phyloP scores from a whole-genome alignment of 2,113 vertebrate species.

The Lichenostomus cassidix region DNA sequence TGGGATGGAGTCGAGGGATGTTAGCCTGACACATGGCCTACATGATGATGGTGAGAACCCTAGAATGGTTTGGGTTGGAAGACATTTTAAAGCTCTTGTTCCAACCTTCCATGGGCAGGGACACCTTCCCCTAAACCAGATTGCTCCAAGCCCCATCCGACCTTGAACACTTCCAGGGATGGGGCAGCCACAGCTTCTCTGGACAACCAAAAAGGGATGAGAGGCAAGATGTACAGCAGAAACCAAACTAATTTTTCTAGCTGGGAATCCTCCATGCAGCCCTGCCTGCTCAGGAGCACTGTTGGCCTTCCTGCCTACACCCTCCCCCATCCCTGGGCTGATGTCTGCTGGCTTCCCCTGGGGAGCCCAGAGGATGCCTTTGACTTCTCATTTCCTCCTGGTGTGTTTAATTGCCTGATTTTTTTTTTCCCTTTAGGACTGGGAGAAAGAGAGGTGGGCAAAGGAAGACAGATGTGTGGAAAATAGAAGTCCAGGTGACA shows the following conservation, averaged over 20 bases:
- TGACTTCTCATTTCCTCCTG: not conserved
- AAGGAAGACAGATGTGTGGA: slow-evolving; percentile 56
- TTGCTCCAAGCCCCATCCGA: not conserved
- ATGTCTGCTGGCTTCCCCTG: not conserved
- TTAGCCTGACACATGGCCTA: not conserved
- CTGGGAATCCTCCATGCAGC: not conserved
- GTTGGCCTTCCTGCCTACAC: fast-evolving
- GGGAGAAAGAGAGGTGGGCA: not conserved
- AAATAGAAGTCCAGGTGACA: slow-evolving; percentile 59
- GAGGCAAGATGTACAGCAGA: not conserved
- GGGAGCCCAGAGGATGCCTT: not conserved
- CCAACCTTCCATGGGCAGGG: not conserved
- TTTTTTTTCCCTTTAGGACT: not conserved
- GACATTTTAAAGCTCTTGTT: not conserved
- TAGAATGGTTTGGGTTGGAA: not conserved
- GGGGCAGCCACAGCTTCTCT: not conserved
- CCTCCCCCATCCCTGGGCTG: not conserved
- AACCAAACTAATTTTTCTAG: not conserved
- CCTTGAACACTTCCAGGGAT: not conserved
- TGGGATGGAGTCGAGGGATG: fast-evolving
- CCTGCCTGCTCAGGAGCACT: not conserved
- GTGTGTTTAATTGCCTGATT: slow-evolving; percentile 36
- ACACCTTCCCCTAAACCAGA: not conserved
- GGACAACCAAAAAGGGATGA: not conserved
- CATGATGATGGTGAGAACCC: not conserved